These are phyloP conservation scores for Sarotherodon lohbergeri DNA, from an alignment of 2,113 vertebrate genomes.

Conservation along the genomic window DNA sequence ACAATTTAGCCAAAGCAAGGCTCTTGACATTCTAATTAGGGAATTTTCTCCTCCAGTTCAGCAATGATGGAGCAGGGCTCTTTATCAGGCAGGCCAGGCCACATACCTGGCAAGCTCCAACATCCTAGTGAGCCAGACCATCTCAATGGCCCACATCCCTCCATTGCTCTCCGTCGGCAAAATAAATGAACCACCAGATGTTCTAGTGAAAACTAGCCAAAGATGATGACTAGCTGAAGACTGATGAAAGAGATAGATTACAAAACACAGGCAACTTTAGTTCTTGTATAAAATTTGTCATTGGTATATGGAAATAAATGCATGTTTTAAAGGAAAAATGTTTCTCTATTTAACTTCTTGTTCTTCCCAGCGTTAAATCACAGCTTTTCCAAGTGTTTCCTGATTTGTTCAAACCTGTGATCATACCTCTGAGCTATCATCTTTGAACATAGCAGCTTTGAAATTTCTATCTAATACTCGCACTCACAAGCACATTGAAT, in stretches of 20 bases:
- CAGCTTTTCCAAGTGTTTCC: neutral
- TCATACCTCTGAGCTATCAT: neutral
- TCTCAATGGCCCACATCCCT: conserved; percentile 45
- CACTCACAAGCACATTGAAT: neutral
- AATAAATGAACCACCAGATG: conserved; percentile 42
- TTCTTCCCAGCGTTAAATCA: neutral
- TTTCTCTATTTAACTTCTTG: neutral
- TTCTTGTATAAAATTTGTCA: neutral
- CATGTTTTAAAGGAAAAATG: neutral
- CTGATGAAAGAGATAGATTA: neutral
- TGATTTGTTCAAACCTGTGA: conserved; percentile 4
- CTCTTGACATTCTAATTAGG: conserved; percentile 64
- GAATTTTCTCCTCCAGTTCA: conserved; percentile 60
- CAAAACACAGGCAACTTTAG: neutral
- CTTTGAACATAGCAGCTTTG: neutral
- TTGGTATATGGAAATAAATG: conserved; percentile 1
- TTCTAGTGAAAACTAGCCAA: conserved; percentile 38
- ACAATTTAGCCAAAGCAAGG: conserved; percentile 34
- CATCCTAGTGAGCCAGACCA: conserved; percentile 34
- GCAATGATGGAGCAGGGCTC: conserved; percentile 55
- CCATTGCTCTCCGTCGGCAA: conserved; percentile 20
- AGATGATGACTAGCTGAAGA: conserved; percentile 18
- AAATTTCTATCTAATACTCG: neutral
- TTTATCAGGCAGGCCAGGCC: conserved; percentile 65
- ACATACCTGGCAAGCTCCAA: conserved; percentile 60